These are phyloP conservation scores for Anthoptus insignis DNA, from an alignment of 2,888 invertebrate genomes.

Conservation along the genomic window DNA sequence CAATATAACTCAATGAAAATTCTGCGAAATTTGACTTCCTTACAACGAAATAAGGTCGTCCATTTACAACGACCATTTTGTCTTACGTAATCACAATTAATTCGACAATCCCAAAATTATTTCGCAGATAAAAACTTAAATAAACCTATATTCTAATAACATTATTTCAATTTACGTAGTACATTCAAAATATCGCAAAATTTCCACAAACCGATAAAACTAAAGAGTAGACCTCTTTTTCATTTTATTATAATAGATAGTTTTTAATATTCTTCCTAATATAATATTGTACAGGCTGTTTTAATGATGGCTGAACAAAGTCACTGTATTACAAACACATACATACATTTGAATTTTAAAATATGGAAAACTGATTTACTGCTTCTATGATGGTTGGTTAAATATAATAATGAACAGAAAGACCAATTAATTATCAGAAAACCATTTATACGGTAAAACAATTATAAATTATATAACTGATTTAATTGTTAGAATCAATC, in stretches of 20 bases:
- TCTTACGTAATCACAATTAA: neutral
- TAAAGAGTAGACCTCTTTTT: too few species aligned
- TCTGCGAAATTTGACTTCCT: conserved; percentile 48
- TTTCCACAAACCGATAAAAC: conserved; percentile 16
- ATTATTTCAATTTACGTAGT: neutral
- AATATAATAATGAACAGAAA: too few species aligned
- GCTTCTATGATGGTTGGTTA: too few species aligned
- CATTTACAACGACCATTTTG: neutral
- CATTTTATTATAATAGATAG: neutral
- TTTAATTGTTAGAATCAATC: too few species aligned
- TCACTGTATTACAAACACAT: conserved; percentile 11
- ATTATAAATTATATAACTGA: too few species aligned
- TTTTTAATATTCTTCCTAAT: conserved; percentile 10
- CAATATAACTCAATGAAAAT: conserved; percentile 54
- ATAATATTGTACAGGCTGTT: conserved; percentile 14
- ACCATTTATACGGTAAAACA: too few species aligned
- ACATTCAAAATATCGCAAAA: conserved; percentile 9
- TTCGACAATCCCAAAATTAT: neutral
- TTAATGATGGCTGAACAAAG: neutral
- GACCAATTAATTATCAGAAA: too few species aligned
- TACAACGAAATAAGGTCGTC: neutral
- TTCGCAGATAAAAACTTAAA: neutral
- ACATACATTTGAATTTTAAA: neutral
- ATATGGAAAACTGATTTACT: too few species aligned
- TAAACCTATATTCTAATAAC: neutral